These are phyloP conservation scores for Danio tinwini DNA, from an alignment of 2,797 vertebrate genomes.

Conservation along the genomic window DNA sequence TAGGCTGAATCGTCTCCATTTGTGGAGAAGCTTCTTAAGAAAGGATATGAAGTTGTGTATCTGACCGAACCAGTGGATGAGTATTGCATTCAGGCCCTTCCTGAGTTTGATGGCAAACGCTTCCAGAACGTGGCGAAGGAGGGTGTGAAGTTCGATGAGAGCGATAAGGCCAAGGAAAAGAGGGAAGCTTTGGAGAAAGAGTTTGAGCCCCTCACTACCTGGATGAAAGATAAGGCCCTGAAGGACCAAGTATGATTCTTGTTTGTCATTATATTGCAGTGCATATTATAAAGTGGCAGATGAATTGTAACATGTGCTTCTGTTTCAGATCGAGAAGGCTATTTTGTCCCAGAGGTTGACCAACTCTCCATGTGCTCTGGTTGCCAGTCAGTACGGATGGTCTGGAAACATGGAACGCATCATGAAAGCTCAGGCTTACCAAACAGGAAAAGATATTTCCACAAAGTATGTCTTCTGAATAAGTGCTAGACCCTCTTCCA, in stretches of 20 bases:
- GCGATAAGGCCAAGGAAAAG: conserved; percentile 92
- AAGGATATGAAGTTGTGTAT: conserved; percentile 98
- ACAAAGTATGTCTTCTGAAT: conserved; percentile 84
- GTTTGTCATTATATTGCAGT: not conserved
- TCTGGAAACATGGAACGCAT: conserved; percentile 99
- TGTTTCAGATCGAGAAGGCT: conserved; percentile 93
- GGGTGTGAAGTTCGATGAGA: conserved; percentile 95
- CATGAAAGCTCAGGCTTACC: conserved; percentile 99
- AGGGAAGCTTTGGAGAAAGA: conserved; percentile 92
- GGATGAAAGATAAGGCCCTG: conserved; percentile 96
- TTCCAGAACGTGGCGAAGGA: conserved; percentile 99
- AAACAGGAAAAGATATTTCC: conserved; percentile 98
- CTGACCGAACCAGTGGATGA: conserved; percentile 98
- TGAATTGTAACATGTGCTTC: not conserved
- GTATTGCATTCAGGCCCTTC: conserved; percentile 97
- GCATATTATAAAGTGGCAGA: not conserved
- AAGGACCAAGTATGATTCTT: conserved; percentile 88
- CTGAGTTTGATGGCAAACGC: conserved; percentile 96
- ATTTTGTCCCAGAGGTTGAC: conserved; percentile 93
- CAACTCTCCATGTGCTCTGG: conserved; percentile 91
- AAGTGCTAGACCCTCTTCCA: not conserved
- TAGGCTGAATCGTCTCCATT: conserved; percentile 97
- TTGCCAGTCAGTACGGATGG: conserved; percentile 99
- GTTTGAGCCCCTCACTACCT: conserved; percentile 93
- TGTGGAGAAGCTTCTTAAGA: conserved; percentile 94